Evolutionary conservation across 1,140 invertebrate genomes (phyloP), one percentile per base, ranked within the genome.

Genomic region (Tetragonula clypearis): DNA sequence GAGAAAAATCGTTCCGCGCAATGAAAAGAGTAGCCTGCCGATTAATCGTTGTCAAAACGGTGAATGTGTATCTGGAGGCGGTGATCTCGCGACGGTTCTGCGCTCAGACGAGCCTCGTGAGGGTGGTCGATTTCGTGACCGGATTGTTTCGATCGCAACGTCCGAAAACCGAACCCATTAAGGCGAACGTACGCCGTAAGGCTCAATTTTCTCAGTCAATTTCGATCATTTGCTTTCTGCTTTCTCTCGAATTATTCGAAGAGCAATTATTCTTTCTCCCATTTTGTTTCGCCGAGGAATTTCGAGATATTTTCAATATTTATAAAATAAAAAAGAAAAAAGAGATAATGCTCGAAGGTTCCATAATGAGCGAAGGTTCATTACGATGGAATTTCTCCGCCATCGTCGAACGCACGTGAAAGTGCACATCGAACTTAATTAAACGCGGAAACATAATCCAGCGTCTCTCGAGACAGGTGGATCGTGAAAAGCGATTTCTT

Each of bases 1-100:
- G 76, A 88, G 74, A 88, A 82, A 83, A 89, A 87, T 71, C 56
- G 65, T 82, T 77, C 68, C 58, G 81, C 81, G 30, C 68, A 69
- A 78, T 78, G 85, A 89, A 88, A 74, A 79, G 79, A 26, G 69
- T 56, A 73, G 74, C 88, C 69, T 58, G 19, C 82, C 87, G 78
- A 90, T 90, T 84, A 87, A 74, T 89, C 88, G 87, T 89, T 86
- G 88, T 89, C 87, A 84, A 83, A 78, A 89, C 65, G 81, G n/a
- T 80, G 88, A 88, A 89, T 86, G 77, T 65, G 72, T 85, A 80
- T 87, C 80, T 66, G 77, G 84, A 19, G 21, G 53, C 53, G 68
- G 66, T 84, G 76, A 84, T 84, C 82, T 84, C 49, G 53, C 8
- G 15, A 12, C 17, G n/a, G 30, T 15, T 14, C 9, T 49, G 19